These are phyloP conservation scores for Stictonetta naevosa DNA, from an alignment of 2,113 vertebrate species.

Conservation along the genomic window DNA sequence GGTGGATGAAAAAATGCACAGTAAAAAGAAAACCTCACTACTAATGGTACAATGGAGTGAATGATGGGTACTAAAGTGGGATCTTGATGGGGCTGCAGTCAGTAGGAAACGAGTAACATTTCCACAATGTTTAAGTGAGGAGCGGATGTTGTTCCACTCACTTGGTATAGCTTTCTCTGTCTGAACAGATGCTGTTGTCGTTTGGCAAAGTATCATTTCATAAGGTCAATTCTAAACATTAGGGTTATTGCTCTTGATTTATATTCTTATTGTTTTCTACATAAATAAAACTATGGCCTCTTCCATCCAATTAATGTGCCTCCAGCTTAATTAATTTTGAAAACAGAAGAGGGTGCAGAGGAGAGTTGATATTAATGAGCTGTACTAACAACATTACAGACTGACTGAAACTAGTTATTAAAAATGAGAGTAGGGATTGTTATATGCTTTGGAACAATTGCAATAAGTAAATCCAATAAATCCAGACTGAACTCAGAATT, in stretches of 20 bases:
- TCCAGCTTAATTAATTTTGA: slow-evolving; percentile 52
- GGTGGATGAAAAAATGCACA: background rate
- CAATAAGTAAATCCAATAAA: background rate
- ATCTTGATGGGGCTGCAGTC: background rate
- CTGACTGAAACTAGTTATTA: slow-evolving; percentile 36
- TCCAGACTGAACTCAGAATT: background rate
- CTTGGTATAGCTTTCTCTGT: background rate
- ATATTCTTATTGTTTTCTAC: slow-evolving; percentile 3
- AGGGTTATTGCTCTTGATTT: slow-evolving; percentile 28
- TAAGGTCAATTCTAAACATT: background rate
- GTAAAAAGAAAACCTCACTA: background rate
- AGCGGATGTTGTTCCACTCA: background rate
- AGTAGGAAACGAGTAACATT: background rate
- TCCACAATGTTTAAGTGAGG: background rate
- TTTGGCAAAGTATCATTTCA: background rate
- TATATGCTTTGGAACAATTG: background rate
- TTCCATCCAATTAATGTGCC: slow-evolving; percentile 26
- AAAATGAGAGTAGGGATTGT: slow-evolving; percentile 10
- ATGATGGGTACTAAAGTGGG: background rate
- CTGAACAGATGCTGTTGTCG: background rate
- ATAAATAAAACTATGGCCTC: slow-evolving; percentile 26
- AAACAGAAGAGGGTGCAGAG: background rate
- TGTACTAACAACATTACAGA: slow-evolving; percentile 13
- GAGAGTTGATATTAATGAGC: slow-evolving; percentile 37
- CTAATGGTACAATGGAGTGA: background rate